Conservation (phyloP, 2,113 vertebrate species). For the Cinclus cinclus region DNA sequence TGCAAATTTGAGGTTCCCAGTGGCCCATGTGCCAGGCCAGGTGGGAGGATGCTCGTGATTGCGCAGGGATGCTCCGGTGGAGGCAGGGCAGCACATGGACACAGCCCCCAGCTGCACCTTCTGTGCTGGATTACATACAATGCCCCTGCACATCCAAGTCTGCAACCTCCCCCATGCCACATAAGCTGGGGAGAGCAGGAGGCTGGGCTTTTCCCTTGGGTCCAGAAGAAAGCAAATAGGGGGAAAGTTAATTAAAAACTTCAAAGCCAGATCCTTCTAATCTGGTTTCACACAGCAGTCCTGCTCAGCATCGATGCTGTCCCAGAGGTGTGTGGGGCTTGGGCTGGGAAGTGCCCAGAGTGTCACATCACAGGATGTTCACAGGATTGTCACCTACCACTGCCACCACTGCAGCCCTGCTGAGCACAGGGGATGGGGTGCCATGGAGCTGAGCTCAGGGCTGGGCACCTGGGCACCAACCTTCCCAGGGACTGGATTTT, state of each 20-base stretch:
- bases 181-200: accelerated
- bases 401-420: background rate
- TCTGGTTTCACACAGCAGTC: background rate
- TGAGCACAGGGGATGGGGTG: background rate
- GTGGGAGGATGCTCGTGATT: accelerated
- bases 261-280: conserved; percentile 25
- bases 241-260: conserved; percentile 26
- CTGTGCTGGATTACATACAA: background rate
- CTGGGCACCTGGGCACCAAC: accelerated
- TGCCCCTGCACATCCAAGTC: accelerated
- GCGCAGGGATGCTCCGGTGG: background rate
- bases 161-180: accelerated
- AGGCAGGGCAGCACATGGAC: background rate
- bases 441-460: background rate
- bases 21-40: accelerated
- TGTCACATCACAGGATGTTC: background rate
- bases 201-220: background rate
- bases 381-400: background rate
- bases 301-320: accelerated
- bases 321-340: background rate
- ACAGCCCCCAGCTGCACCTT: background rate
- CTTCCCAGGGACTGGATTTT: background rate
- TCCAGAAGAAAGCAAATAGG: background rate
- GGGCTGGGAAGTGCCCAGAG: background rate
- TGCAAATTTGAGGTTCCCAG: background rate